phyloP scores from a whole-genome alignment of 2,888 invertebrate species.

The Catocala nupta region DNA sequence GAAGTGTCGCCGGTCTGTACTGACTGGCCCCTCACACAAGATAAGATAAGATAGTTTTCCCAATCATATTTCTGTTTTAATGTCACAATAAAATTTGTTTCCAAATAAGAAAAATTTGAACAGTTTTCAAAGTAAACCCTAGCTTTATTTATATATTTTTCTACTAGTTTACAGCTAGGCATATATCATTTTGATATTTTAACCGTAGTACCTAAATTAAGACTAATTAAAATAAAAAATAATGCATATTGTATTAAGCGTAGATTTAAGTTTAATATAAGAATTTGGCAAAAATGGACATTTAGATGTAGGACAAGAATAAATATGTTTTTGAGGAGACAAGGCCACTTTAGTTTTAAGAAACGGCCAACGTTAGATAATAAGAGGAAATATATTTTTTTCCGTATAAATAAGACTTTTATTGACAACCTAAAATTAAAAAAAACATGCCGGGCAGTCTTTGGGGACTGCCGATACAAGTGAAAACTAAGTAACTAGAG shows the following conservation, averaged over 20 bases:
- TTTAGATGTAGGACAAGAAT: constrained; percentile 43
- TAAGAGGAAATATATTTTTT: constrained; percentile 54
- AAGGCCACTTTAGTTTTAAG: constrained; percentile 35
- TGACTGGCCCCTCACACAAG: no score
- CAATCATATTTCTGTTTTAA: no score
- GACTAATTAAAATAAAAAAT: constrained; percentile 48
- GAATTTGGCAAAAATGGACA: constrained; percentile 50
- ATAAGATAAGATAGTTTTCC: no score
- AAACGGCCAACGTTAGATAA: constrained; percentile 43
- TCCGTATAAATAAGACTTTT: constrained; percentile 41
- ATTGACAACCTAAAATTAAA: no score
- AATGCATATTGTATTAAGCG: constrained; percentile 39
- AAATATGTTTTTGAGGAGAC: constrained; percentile 29
- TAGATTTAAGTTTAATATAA: constrained; percentile 51
- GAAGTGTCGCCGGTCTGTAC: no score
- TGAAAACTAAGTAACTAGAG: no score
- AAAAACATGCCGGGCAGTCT: no score
- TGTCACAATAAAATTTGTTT: no score
- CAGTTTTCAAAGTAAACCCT: constrained; percentile 17
- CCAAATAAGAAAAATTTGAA: no score
- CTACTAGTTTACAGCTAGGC: constrained; percentile 44
- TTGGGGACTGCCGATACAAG: no score
- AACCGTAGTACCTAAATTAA: constrained; percentile 53
- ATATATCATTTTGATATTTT: constrained; percentile 38
- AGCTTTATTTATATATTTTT: constrained; percentile 39